Base-by-base conservation (phyloP, 2,888 invertebrate species). In the Germaria angustata region DNA sequence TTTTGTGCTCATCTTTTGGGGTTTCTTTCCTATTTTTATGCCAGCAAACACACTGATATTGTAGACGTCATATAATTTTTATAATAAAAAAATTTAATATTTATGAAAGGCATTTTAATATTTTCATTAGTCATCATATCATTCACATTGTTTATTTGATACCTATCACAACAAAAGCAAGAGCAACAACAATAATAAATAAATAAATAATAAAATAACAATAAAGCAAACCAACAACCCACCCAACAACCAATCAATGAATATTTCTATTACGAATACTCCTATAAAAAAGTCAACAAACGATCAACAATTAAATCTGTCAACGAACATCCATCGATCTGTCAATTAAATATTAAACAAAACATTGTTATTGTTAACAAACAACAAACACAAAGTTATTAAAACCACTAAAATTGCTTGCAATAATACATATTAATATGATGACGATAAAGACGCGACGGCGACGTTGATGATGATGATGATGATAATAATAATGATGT, bases 71-170 rank as follows among this genome's bases (percentile, higher is more conserved):
- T 68, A 11, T 20, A 28, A 32, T 28, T 55, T 20, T 51, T 28
- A 28, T 49, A 46, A 28, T 32, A 24, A 61, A 39, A 59, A 15
- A 34, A 59, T 57, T 59, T 34, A 73, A 49, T 76, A 44, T 63
- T 71, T 59, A 34, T 69, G 39, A 22, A 9, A 51, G n/a, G 24
- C 22, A 68, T 28, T 3, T 28, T 28, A 5, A 28, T 28, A 28
- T 34, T 51, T 57, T 66, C 39, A 79, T 73, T 75, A 72, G 55
- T 79, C 55, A 61, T 61, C 44, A 41, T 53, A 41, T 66, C 69
- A 63, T 53, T 49, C 41, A 75, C 68, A 36, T 65, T 66, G 34
- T 80, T 80, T 80, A 44, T 73, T 61, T 75, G 65, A 66, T 32
- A 59, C 72, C 24, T 66, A 66, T 61, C 32, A 69, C 53, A 71